Conservation (phyloP, 1,140 invertebrate species). For the Gonioctena quinquepunctata region DNA sequence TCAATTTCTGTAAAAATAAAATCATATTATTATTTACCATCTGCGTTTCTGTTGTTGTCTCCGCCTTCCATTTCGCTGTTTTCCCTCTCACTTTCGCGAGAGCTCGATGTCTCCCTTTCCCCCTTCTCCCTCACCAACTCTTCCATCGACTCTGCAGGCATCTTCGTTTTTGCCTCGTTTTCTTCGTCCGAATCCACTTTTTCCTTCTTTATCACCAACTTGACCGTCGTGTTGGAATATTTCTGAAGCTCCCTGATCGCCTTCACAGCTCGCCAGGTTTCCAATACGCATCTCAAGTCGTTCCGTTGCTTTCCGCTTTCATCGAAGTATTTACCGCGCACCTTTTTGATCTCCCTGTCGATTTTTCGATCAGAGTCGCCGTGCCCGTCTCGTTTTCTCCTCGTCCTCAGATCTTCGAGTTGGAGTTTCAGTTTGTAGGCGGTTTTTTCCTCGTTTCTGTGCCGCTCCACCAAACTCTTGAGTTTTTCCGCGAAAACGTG, state of each 20-base stretch:
- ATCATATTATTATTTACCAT: no score
- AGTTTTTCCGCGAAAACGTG: slow-evolving; percentile 53
- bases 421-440: slow-evolving; percentile 47
- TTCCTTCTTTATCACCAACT: slow-evolving; percentile 51
- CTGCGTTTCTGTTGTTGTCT: no score
- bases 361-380: slow-evolving; percentile 27
- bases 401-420: slow-evolving; percentile 50
- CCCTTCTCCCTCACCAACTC: slow-evolving; percentile 53
- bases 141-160: slow-evolving; percentile 49
- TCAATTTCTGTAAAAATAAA: no score
- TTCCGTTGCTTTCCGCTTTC: slow-evolving; percentile 48
- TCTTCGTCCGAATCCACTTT: slow-evolving; percentile 30
- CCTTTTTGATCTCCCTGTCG: slow-evolving; percentile 41
- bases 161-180: slow-evolving; percentile 43
- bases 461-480: slow-evolving; percentile 46
- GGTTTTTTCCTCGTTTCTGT: slow-evolving; percentile 36
- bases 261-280: slow-evolving; percentile 55
- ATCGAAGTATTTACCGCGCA: slow-evolving; percentile 50
- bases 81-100: not conserved
- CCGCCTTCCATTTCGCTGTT: no score
- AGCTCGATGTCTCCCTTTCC: not conserved
- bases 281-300: slow-evolving; percentile 47
- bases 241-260: slow-evolving; percentile 44
- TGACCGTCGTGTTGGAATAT: slow-evolving; percentile 52
- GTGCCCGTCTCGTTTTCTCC: slow-evolving; percentile 36